Base-by-base conservation (phyloP, 2,113 vertebrate species). In the Ageneiosus marmoratus region DNA sequence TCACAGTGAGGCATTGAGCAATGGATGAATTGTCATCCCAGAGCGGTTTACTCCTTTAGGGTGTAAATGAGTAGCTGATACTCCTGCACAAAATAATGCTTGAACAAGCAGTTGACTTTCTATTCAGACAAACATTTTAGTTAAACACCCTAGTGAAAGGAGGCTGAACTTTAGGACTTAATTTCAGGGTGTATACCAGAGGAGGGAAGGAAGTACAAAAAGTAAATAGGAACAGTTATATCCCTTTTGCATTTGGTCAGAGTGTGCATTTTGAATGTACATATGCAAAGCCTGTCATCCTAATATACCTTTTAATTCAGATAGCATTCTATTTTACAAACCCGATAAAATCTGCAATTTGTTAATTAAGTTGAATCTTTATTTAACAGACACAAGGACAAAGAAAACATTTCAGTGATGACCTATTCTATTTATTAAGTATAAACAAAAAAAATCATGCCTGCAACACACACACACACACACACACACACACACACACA, bases 201-300 rank as follows among this genome's bases (percentile, higher is more conserved):
- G 76, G 11, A 74, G 34, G 48, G 65, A 80, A 83, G 80, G 48
- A 85, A 81, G 67, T 48, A 37, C 48, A 37, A 37, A 32, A 73
- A 69, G 41, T 83, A 84, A 86, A 81, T 41, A 86, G 80, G 58
- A 72, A 37, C 16, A 58, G 20, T 63, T 27, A 1, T 48, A 20
- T 32, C 4, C 29, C n/a, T 48, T 0, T 48, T 48, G 80, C 72
- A 34, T 72, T 80, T 53, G 29, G 16, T 58, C 18, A 46, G 18
- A 24, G 6, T 58, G n/a, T 70, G 44, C 63, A 44, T 81, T 48
- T 58, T 70, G 56, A 20, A 56, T 22, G 7, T 51, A 51, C 4
- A 79, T 12, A 27, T 9, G 1, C 5, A 10, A 72, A 29, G 29
- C 32, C 16, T 76, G 34, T 34, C 22, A 69, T 6, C 27, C 27